Evolutionary conservation across 2,797 vertebrate genomes (phyloP), one percentile per base, ranked within the genome.

Genomic region (Echiichthys vipera): DNA sequence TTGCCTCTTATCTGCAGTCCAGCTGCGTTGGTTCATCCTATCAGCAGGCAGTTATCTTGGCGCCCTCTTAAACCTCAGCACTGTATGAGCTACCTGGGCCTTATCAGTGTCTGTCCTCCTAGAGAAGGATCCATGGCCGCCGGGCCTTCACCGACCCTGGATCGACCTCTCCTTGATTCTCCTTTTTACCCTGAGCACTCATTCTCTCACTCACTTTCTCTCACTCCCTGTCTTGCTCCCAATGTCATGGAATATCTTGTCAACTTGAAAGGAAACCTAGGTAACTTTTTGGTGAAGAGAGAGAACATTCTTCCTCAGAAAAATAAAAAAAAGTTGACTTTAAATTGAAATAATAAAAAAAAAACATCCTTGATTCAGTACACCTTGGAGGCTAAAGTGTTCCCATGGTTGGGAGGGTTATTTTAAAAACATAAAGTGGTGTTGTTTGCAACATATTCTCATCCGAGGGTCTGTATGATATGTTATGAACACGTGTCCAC

Each of bases 1-100:
- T 92, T 90, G 91, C 80, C 53, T 86, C 90, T 93, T 94, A 93
- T 94, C 92, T 89, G 83, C 66, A 78, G 82, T 84, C 89, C 87
- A 84, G 90, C 90, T 90, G 87, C 89, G 89, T 86, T 84, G 83
- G 73, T 83, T 78, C 83, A 79, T 85, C 75, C 90, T 91, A 93
- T 94, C 87, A 85, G 88, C 87, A 64, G 81, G 83, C 74, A 78
- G 89, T 93, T 94, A 94, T 94, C 93, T 91, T 59, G 55, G 85
- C 83, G 89, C 84, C 91, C 88, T 87, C 82, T 88, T 78, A 89
- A 86, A 90, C 91, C 83, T 78, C 85, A 81, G 85, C 84, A 85
- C 85, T 77, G 78, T 90, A 80, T 90, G 88, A 92, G 88, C 90
- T 88, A 91, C 88, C 89, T 84, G 67, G 75, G 84, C 75, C 90